Base-by-base conservation (phyloP, 2,113 vertebrate genomes). In the Cromileptes altivelis region DNA sequence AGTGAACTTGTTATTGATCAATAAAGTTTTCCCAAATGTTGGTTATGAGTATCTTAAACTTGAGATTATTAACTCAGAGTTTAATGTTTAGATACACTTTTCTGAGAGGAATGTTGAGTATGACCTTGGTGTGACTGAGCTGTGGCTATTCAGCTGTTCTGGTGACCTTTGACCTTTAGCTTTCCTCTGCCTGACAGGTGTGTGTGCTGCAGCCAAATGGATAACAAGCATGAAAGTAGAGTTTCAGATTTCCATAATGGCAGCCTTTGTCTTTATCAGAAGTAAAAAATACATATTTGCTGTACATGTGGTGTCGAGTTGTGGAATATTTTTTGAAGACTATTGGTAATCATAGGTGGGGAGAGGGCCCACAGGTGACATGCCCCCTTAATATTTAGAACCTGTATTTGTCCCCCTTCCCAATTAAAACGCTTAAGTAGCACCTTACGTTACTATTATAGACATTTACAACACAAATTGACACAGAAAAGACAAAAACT, bases 91-190 rank as follows among this genome's bases (percentile, higher is more conserved):
- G 21, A 57, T 40, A 2, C 6, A 1, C 21, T 49, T 76, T 45
- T 37, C 30, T 42, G 11, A 27, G 56, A 25, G 7, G 7, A 21
- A 8, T 37, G 37, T 37, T 40, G 50, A 52, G 13, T 13, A 61
- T 1, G 27, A 57, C 52, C 18, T 64, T 23, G 2, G 63, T 84
- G 77, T 63, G 79, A 78, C 81, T 58, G 25, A 47, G 40, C 70
- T 82, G 37, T 85, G 78, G 65, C 37, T 79, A 52, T 84, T 91
- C 85, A 91, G 88, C 88, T 90, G 87, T 86, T 84, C 40, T 23
- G 11, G 19, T 79, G 87, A 89, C 64, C 72, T 85, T 58, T 86
- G 86, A 83, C 83, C 83, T 80, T 55, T 42, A 67, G 27, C 27
- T 57, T 78, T 70, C 52, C 42, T 78, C 62, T 78, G 65, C n/a